Base-by-base conservation (phyloP, 2,888 invertebrate genomes). In the Dolichomitus sp. region DNA sequence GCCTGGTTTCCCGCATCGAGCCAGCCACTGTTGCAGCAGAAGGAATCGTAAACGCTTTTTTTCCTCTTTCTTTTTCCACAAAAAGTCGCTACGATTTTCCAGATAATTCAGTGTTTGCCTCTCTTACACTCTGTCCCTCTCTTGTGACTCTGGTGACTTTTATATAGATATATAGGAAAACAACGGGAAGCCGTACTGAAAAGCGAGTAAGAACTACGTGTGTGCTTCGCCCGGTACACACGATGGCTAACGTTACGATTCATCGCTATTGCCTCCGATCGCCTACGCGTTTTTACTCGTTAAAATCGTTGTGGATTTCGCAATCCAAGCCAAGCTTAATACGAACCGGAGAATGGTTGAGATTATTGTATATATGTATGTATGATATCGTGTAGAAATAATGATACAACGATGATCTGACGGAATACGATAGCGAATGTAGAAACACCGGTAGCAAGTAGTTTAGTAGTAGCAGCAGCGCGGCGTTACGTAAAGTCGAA, bases 401-500 rank as follows among this genome's bases (percentile, higher is more conserved):
- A 54, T 30, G 40, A 72, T 72, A 72, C 48, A 59, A 59, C 17
- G 37, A 37, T 37, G 57, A 45, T 59, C n/a, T 61, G 42, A 54
- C 52, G 61, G 42, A 23, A 72, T 59, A 52, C 45, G 45, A 72
- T 37, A 69, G 52, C 72, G 42, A 73, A 68, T 33, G 61, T 61
- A 68, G 61, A 77, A 81, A 77, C 45, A 30, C 72, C 74, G 63
- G 74, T 78, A 69, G 74, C 73, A 40, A 74, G 74, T 40, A 42
- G 52, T 61, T 61, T 61, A 17, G 74, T 59, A 68, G 66, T 57
- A 69, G 61, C 45, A n/a, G 23, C 30, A 33, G 57, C 68, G 45
- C 37, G 45, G 42, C 59, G 80, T 83, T 83, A 80, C 83, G 83
- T 83, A 84, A 82, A 79, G 61, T 80, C 81, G 68, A 72, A 73